Evolutionary conservation across 2,797 vertebrate genomes (phyloP).

Genomic region (Coendou prehensilis): DNA sequence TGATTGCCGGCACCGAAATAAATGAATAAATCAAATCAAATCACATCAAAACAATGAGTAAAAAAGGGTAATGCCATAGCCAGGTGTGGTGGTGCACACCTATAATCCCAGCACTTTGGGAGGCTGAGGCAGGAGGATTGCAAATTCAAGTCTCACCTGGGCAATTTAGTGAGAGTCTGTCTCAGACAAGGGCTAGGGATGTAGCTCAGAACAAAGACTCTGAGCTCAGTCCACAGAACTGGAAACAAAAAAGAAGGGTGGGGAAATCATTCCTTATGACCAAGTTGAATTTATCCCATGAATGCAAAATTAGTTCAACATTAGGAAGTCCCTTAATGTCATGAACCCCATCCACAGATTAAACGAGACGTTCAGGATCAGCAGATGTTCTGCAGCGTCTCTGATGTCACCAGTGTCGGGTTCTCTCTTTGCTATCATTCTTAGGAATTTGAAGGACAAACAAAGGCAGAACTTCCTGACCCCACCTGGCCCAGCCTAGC

Average conservation of each 20-base stretch:
- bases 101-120: neutral
- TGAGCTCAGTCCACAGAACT: neutral
- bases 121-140: neutral
- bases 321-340: slow-evolving; percentile 3
- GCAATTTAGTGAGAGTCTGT: neutral
- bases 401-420: neutral
- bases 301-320: slow-evolving; percentile 5
- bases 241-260: neutral
- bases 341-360: neutral
- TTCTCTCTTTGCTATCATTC: neutral
- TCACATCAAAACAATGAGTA: neutral
- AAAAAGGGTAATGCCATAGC: neutral
- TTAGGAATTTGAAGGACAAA: neutral
- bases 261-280: neutral
- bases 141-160: neutral
- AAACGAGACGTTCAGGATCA: neutral
- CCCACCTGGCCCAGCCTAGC: neutral
- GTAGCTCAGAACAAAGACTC: neutral
- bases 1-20: too few species aligned
- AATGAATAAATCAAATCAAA: too few species aligned
- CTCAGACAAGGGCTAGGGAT: neutral
- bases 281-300: slow-evolving; percentile 9
- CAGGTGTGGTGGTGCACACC: neutral
- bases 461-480: neutral
- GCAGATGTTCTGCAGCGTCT: neutral